These are phyloP conservation scores for Cariama cristata DNA, from an alignment of 2,113 vertebrate genomes.

Conservation along the genomic window DNA sequence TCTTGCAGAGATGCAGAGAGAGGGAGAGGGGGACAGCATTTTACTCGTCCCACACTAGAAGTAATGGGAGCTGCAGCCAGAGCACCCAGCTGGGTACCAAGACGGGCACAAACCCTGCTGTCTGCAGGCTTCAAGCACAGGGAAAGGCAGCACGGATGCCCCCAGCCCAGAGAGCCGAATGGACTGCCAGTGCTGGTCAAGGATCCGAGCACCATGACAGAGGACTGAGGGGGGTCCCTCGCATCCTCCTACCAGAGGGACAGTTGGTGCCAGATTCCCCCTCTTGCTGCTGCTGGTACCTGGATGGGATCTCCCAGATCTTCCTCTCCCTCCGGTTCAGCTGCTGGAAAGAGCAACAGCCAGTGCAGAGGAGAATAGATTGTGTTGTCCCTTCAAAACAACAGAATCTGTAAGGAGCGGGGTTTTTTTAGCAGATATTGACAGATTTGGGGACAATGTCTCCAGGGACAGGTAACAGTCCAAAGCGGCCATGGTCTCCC, in stretches of 20 bases:
- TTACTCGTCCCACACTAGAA: not conserved
- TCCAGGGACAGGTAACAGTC: not conserved
- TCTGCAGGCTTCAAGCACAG: not conserved
- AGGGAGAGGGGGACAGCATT: not conserved
- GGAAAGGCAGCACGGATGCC: not conserved
- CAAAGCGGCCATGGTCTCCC: not conserved
- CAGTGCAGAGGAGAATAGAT: not conserved
- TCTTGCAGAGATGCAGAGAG: rapidly evolving
- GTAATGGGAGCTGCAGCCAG: not conserved
- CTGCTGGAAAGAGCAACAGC: not conserved
- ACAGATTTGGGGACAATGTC: not conserved
- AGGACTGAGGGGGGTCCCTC: not conserved
- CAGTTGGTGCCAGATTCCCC: not conserved
- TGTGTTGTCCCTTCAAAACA: not conserved
- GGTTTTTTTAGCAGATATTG: not conserved
- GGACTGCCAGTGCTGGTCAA: not conserved
- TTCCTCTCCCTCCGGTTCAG: not conserved
- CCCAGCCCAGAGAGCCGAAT: not conserved
- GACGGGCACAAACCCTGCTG: not conserved
- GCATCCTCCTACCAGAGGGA: not conserved
- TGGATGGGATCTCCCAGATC: not conserved
- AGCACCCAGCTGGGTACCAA: not conserved
- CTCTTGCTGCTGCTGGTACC: not conserved
- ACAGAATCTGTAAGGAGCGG: not conserved
- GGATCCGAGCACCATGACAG: not conserved